These are phyloP conservation scores for Sisyra terminalis DNA, from an alignment of 2,888 invertebrate genomes.

Conservation along the genomic window DNA sequence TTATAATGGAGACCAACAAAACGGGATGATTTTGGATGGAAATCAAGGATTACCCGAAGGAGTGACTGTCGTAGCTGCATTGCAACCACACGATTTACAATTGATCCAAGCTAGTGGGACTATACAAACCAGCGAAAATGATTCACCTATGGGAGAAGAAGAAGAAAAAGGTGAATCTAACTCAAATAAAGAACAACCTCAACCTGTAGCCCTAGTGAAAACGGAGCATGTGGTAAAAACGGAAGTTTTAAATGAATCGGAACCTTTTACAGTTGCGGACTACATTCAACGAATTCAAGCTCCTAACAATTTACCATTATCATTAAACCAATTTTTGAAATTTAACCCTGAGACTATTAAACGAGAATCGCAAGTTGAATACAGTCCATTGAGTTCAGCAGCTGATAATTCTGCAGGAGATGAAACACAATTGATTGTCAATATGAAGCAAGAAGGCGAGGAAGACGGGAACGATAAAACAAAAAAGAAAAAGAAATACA, in stretches of 20 bases:
- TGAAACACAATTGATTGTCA: constrained; percentile 20
- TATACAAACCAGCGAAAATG: constrained; percentile 9
- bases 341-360: constrained; percentile 41
- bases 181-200: constrained; percentile 26
- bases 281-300: constrained; percentile 29
- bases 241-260: constrained; percentile 18
- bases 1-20: constrained; percentile 43
- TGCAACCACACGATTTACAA: constrained; percentile 55
- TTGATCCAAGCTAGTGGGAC: constrained; percentile 26
- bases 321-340: constrained; percentile 44
- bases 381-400: constrained; percentile 26
- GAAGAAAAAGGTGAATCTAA: constrained; percentile 20
- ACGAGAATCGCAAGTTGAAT: constrained; percentile 28
- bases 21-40: constrained; percentile 25
- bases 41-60: constrained; percentile 39
- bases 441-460: constrained; percentile 23
- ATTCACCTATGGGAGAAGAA: constrained; percentile 10
- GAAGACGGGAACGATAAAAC: constrained; percentile 24
- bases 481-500: constrained; percentile 64
- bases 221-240: constrained; percentile 24
- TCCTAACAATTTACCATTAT: constrained; percentile 28
- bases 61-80: constrained; percentile 47
- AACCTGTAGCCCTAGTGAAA: constrained; percentile 33
- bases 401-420: constrained; percentile 20
- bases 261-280: constrained; percentile 32